Evolutionary conservation across 1,140 invertebrate species (phyloP).

Genomic region (Lordiphosa clarofinis): DNA sequence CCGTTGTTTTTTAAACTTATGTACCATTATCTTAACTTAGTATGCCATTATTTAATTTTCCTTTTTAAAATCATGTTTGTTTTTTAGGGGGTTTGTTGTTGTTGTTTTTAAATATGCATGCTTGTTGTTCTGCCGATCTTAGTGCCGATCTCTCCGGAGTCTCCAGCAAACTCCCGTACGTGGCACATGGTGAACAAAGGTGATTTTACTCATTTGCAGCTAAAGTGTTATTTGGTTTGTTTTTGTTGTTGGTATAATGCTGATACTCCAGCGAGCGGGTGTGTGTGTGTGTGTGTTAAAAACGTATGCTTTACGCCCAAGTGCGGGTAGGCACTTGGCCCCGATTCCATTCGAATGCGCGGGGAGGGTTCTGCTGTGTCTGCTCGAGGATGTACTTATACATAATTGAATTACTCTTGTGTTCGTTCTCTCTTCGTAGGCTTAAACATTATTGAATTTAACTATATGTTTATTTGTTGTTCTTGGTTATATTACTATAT

Average conservation of each 20-base stretch:
- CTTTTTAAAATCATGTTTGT: slow-evolving; percentile 73
- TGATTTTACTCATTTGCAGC: slow-evolving; percentile 48
- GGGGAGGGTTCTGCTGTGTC: slow-evolving; percentile 12
- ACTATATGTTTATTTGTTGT: slow-evolving; percentile 77
- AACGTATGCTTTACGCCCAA: slow-evolving; percentile 41
- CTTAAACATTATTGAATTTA: slow-evolving; percentile 75
- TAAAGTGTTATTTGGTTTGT: slow-evolving; percentile 50
- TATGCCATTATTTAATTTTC: slow-evolving; percentile 74
- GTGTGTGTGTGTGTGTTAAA: slow-evolving; percentile 36
- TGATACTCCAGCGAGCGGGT: slow-evolving; percentile 2
- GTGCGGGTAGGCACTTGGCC: slow-evolving; percentile 30
- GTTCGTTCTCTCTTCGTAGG: slow-evolving; percentile 42
- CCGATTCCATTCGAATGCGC: slow-evolving; percentile 1
- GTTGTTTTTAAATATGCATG: slow-evolving; percentile 17
- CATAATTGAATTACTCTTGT: slow-evolving; percentile 73
- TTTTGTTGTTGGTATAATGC: slow-evolving; percentile 10
- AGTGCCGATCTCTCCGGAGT: slow-evolving; percentile 14
- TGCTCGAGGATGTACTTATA: slow-evolving; percentile 60
- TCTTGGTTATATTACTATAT: slow-evolving; percentile 76
- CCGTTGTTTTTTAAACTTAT: slow-evolving; percentile 76
- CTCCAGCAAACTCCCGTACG: slow-evolving; percentile 11
- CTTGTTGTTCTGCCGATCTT: slow-evolving; percentile 44
- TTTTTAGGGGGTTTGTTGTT: slow-evolving; percentile 35
- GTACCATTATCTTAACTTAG: slow-evolving; percentile 76
- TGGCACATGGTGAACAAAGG: slow-evolving; percentile 56